Conservation (phyloP, 2,113 vertebrate genomes). For the Eulemur macaco region DNA sequence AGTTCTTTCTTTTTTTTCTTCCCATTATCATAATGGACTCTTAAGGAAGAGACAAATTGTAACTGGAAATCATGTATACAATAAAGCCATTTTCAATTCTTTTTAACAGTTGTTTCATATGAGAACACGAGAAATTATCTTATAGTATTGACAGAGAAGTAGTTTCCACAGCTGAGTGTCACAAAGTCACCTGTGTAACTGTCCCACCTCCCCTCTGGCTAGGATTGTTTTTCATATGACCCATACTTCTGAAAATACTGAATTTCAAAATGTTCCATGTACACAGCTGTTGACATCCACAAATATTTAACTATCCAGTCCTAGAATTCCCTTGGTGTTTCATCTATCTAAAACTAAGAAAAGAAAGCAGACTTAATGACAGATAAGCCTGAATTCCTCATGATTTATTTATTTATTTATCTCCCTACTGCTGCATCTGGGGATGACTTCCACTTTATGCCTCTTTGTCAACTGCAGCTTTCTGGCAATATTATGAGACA, state of each 20-base stretch:
- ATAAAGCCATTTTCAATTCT: not conserved
- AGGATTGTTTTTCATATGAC: constrained; percentile 9
- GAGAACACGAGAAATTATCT: constrained; percentile 30
- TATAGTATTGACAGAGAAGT: not conserved
- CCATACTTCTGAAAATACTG: constrained; percentile 59
- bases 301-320: constrained; percentile 48
- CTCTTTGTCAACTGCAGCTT: constrained; percentile 32
- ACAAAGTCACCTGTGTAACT: not conserved
- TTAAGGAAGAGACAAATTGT: constrained; percentile 34
- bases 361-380: constrained; percentile 54
- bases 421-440: not conserved
- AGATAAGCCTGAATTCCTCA: constrained; percentile 23
- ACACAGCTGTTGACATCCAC: constrained; percentile 46
- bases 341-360: constrained; percentile 45
- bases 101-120: constrained; percentile 26
- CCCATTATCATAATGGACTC: constrained; percentile 33
- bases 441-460: constrained; percentile 37
- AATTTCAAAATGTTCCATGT: constrained; percentile 57
- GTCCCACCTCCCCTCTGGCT: not conserved
- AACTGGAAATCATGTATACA: constrained; percentile 13
- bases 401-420: constrained; percentile 39
- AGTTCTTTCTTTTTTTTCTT: not conserved
- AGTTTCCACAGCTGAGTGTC: constrained; percentile 45
- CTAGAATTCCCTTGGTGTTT: constrained; percentile 60
- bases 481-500: constrained; percentile 43